Evolutionary conservation across 2,797 vertebrate genomes (phyloP), one percentile per base, ranked within the genome.

Genomic region (Arctocebus calabarensis): DNA sequence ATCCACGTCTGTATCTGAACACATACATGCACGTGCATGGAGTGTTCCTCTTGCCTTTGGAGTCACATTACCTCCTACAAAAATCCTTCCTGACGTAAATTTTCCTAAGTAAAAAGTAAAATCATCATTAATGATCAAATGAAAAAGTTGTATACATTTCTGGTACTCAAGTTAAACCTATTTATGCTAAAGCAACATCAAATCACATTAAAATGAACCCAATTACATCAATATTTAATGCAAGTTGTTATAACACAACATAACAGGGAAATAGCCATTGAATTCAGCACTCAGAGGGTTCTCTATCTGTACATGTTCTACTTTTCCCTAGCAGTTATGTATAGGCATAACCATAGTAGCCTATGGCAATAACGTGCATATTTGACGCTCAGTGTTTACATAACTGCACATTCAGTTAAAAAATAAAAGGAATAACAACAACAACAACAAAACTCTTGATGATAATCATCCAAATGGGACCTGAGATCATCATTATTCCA

Each of bases 161-260:
- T 66, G 37, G 66, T 57, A 91, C 10, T 64, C 59, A 83, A 83
- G 74, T 84, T 88, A 74, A 71, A 81, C 19, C 14, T 17, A 84
- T 75, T 74, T 81, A 45, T 59, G 66, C 27, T 75, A 55, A 90
- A 75, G 20, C 6, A 88, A 68, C 13, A 91, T 22, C 43, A 68
- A 62, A 14, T 84, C 70, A 93, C n/a, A 45, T 77, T 88, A 75
- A 94, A 78, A 94, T 92, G 78, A 92, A 92, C 37, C 45, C 11
- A 66, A n/a, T 90, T 64, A 34, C 23, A 12, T 87, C 85, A 75
- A 25, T 77, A 90, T 78, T 84, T 84, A 52, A 79, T 70, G 71
- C 8, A 70, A 84, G 16, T 61, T 94, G 23, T 90, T 92, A 55
- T 75, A 90, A 78, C 0, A 55, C 29, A 19, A 61, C 13, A 73